Conservation (phyloP, 2,113 vertebrate species). For the Zapus hudsonius region DNA sequence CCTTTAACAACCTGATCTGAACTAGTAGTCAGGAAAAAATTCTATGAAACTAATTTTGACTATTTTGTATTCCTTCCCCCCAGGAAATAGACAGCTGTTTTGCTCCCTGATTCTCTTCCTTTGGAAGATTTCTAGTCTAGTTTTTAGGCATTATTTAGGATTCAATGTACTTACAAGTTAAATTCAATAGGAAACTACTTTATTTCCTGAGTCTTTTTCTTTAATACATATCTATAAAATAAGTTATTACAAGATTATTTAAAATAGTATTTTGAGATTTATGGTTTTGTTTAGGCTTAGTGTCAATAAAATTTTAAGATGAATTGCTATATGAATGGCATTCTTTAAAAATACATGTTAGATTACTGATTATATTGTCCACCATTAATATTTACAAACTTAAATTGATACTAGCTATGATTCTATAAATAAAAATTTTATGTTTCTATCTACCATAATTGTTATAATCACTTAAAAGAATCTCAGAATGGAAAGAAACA, state of each 20-base stretch:
- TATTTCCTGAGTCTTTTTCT: not conserved
- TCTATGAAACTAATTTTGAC: not conserved
- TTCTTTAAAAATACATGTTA: not conserved
- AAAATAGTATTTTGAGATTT: constrained; percentile 8
- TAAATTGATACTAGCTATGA: not conserved
- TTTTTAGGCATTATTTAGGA: constrained; percentile 10
- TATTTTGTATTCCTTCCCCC: not conserved
- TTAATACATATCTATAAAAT: not conserved
- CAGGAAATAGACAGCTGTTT: not conserved
- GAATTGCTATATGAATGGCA: not conserved
- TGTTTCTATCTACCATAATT: not conserved
- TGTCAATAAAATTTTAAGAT: not conserved
- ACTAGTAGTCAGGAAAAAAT: not conserved
- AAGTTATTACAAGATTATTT: constrained; percentile 21
- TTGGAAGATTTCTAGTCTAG: not conserved
- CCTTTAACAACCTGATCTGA: not conserved
- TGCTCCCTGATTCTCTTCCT: not conserved
- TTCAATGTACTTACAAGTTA: not conserved
- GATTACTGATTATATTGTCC: not conserved
- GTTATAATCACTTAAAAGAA: not conserved
- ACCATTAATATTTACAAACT: not conserved
- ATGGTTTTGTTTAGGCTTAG: constrained; percentile 19
- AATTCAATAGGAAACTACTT: not conserved
- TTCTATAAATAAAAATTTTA: not conserved
- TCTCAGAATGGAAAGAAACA: not conserved